Evolutionary conservation across 2,888 invertebrate species (phyloP), one percentile per base, ranked within the genome.

Genomic region (Diarsia dahlii): DNA sequence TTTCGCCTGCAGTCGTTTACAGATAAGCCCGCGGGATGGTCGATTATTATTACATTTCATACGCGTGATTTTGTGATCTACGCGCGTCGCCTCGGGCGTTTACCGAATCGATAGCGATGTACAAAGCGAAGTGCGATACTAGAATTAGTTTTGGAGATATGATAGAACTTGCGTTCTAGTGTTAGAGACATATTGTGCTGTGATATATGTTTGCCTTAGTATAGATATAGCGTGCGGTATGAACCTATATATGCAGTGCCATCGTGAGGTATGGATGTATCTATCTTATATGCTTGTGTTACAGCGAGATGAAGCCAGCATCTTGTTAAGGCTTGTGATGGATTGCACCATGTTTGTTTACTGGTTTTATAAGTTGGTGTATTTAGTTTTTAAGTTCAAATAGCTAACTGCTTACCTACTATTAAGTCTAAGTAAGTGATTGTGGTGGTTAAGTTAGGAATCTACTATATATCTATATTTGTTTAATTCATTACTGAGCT

Each of bases 1-100:
- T 96, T 96, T 96, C 94, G 96, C 96, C 96, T 96, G 93, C 96
- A 96, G 96, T 96, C 96, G 96, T 96, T 95, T 96, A 94, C 95
- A 93, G 96, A 96, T 96, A 96, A 96, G 96, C 96, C 96, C 93
- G 92, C 94, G 95, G 96, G 96, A 96, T 96, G 96, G 96, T 95
- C 95, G 96, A 94, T 94, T 95, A 95, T 95, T 95, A 95, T 96
- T 96, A 95, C 94, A 93, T 95, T 94, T 91, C 90, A 90, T 93
- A 94, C 94, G 94, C 93, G 95, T 94, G 95, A 95, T 93, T 93
- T 93, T 94, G 94, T 94, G 95, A 94, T 93, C 92, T 93, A 92
- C 92, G 92, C 90, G 89, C 86, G 89, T 89, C 89, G 94, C 96
- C 95, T 88, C 91, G 91, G 95, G 96, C 95, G 92, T 80, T 88